Evolutionary conservation across 1,140 invertebrate species (phyloP).

Genomic region (Euschistus heros): DNA sequence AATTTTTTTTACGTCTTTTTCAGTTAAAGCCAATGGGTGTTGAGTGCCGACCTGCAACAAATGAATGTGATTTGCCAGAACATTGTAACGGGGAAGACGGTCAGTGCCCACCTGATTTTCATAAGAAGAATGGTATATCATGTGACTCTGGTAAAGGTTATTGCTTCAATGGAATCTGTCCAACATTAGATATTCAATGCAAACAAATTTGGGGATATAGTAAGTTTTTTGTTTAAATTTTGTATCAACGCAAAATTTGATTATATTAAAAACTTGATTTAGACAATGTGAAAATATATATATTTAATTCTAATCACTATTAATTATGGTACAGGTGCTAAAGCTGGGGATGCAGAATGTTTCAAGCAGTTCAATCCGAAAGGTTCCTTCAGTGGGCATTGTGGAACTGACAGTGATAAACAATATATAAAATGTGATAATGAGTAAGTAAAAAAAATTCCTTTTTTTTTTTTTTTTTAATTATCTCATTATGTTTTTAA

Average conservation of each 20-base stretch:
- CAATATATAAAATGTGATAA: slow-evolving; percentile 75
- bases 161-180: slow-evolving; percentile 86
- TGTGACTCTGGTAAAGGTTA: slow-evolving; percentile 59
- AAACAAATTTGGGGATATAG: slow-evolving; percentile 80
- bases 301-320: background rate
- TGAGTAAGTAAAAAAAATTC: slow-evolving; percentile 47
- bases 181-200: slow-evolving; percentile 76
- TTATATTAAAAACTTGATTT: background rate
- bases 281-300: background rate
- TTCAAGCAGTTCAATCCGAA: slow-evolving; percentile 90
- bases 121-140: slow-evolving; percentile 79
- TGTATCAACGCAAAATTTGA: background rate
- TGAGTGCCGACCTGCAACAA: slow-evolving; percentile 68
- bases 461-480: too few species aligned
- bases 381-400: slow-evolving; percentile 86
- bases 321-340: slow-evolving; percentile 42
- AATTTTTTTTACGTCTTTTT: slow-evolving; percentile 18
- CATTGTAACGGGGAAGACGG: slow-evolving; percentile 76
- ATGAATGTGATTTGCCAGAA: slow-evolving; percentile 92
- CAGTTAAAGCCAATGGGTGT: slow-evolving; percentile 65
- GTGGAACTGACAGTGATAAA: slow-evolving; percentile 67
- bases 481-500: too few species aligned
- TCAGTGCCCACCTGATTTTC: slow-evolving; percentile 76
- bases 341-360: slow-evolving; percentile 69
- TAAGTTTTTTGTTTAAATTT: slow-evolving; percentile 29